Percentiles rank a stretch among this genome's conserved stretches.
Conservation (phyloP, 2,113 vertebrate genomes). For the Lycaon pictus region DNA sequence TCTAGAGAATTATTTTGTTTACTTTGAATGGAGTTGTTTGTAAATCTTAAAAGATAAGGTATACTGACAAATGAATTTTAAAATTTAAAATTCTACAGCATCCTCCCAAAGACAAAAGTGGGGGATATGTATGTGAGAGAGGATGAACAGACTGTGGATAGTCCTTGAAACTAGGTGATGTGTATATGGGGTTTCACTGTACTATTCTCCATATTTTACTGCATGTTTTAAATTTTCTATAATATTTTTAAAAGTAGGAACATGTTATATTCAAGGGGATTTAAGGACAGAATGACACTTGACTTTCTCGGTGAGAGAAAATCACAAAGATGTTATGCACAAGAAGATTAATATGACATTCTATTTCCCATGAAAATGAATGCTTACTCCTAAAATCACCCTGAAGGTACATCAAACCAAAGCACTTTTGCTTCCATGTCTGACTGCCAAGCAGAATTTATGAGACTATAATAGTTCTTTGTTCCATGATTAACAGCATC, state of each 20-base stretch:
- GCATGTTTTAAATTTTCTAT: neutral
- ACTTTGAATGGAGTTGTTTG: neutral
- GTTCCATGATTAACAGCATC: slow-evolving; percentile 30
- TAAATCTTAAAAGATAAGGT: slow-evolving; percentile 1
- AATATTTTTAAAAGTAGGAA: slow-evolving; percentile 44
- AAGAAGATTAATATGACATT: slow-evolving; percentile 58
- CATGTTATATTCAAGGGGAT: slow-evolving; percentile 33
- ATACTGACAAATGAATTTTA: neutral
- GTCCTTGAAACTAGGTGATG: neutral
- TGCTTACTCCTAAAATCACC: slow-evolving; percentile 51
- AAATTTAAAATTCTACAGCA: slow-evolving; percentile 35
- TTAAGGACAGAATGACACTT: slow-evolving; percentile 53
- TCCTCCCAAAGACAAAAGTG: neutral
- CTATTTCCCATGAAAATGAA: slow-evolving; percentile 56
- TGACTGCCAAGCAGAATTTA: slow-evolving; percentile 61
- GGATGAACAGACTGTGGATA: neutral
- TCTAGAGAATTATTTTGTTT: neutral
- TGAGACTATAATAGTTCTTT: slow-evolving; percentile 46
- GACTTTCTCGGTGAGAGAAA: slow-evolving; percentile 55
- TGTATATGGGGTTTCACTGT: neutral
- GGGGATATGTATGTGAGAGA: neutral
- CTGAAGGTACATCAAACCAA: slow-evolving; percentile 52
- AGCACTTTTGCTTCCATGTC: slow-evolving; percentile 58
- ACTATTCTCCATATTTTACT: neutral
- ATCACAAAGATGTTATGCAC: neutral